Conservation (phyloP, 2,888 invertebrate species). For the Drosophila subquinaria region DNA sequence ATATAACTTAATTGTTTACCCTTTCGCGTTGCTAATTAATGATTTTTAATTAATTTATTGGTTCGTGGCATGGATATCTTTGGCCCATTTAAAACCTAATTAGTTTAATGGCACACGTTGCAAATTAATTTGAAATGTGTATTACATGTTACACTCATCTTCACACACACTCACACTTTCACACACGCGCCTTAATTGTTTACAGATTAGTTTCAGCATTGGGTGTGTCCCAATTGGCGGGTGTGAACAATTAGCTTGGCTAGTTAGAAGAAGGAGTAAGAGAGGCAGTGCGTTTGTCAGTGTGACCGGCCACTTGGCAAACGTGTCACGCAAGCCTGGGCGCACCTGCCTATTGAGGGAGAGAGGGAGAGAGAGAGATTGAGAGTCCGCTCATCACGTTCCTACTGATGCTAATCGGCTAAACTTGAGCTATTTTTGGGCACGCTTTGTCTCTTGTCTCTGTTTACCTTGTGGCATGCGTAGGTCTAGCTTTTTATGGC, state of each 20-base stretch:
- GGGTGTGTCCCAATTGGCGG: slow-evolving; percentile 70
- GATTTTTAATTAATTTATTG: slow-evolving; percentile 51
- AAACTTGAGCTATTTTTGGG: slow-evolving; percentile 70
- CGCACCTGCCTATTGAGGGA: slow-evolving; percentile 30
- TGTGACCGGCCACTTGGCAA: slow-evolving; percentile 59
- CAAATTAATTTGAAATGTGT: slow-evolving; percentile 67
- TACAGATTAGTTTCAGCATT: slow-evolving; percentile 73
- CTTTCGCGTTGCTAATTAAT: slow-evolving; percentile 55
- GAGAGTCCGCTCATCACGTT: slow-evolving; percentile 63
- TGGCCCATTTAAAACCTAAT: slow-evolving; percentile 59
- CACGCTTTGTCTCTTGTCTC: slow-evolving; percentile 55
- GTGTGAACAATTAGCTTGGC: slow-evolving; percentile 74
- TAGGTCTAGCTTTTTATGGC: slow-evolving; percentile 46
- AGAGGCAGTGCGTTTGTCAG: slow-evolving; percentile 33
- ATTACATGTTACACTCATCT: slow-evolving; percentile 25
- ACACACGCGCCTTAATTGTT: slow-evolving; percentile 62
- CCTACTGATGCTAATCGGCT: slow-evolving; percentile 64
- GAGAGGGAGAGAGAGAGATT: neutral
- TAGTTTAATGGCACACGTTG: slow-evolving; percentile 68
- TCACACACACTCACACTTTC: neutral
- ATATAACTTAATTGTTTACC: slow-evolving; percentile 48
- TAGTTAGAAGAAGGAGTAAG: slow-evolving; percentile 4
- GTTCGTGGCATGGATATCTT: slow-evolving; percentile 25
- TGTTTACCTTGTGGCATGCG: slow-evolving; percentile 51
- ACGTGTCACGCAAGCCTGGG: slow-evolving; percentile 72